Evolutionary conservation across 2,888 invertebrate genomes (phyloP).

Genomic region (Trachelus stipa): DNA sequence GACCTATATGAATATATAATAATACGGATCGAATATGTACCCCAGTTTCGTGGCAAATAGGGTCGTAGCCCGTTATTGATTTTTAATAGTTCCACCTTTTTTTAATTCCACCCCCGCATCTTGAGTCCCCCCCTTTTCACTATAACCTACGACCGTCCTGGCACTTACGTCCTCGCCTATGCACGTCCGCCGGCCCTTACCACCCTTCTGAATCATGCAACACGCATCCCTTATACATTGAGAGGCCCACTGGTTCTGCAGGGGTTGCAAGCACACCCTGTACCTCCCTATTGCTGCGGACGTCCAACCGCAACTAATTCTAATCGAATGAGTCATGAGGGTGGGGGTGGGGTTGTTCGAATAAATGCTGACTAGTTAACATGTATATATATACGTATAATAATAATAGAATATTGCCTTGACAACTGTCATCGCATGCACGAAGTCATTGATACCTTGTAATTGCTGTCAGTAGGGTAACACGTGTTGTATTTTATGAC

Average conservation of each 20-base stretch:
- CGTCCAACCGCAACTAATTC: conserved; percentile 34
- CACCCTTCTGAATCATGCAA: conserved; percentile 43
- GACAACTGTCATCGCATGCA: neutral
- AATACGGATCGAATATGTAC: neutral
- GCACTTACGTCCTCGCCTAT: neutral
- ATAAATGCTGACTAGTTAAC: neutral
- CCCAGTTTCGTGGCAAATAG: neutral
- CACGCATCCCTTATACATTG: conserved; percentile 17
- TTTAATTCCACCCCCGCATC: neutral
- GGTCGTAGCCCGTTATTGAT: neutral
- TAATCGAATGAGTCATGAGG: conserved; percentile 35
- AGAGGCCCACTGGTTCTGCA: conserved; percentile 17
- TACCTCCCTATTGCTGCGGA: conserved; percentile 4
- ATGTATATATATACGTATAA: neutral
- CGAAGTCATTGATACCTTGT: neutral
- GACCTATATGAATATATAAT: neutral
- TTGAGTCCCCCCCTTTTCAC: neutral
- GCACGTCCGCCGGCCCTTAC: conserved; percentile 11
- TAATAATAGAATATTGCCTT: neutral
- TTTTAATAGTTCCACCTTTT: conserved; percentile 5
- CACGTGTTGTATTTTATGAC: no score
- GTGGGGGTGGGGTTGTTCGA: neutral
- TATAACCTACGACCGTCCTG: neutral
- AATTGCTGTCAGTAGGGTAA: neutral
- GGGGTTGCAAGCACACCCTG: conserved; percentile 1